A percentile compares a stretch with the other conserved stretches of the same genome.
phyloP scores from a whole-genome alignment of 2,888 invertebrate genomes.

The Tipula unca region DNA sequence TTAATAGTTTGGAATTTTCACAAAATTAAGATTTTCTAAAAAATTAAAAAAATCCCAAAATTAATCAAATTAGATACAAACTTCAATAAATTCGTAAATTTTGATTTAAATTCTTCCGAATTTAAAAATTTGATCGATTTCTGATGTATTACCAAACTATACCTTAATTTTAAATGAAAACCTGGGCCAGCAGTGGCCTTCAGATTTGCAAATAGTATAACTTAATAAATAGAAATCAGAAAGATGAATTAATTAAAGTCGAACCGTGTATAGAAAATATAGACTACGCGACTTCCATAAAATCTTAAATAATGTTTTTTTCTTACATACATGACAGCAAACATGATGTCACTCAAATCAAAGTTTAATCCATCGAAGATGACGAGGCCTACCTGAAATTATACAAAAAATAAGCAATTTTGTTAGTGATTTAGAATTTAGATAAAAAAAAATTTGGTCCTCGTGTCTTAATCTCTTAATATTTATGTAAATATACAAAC shows the following conservation, averaged over 20 bases:
- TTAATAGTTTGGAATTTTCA: too few relatives aligned
- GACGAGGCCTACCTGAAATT: not conserved
- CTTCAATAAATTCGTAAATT: too few relatives aligned
- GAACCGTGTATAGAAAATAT: not conserved
- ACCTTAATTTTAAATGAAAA: not conserved
- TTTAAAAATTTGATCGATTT: too few relatives aligned
- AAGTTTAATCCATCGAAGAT: not conserved
- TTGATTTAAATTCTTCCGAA: too few relatives aligned
- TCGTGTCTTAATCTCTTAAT: too few relatives aligned
- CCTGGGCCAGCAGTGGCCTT: not conserved
- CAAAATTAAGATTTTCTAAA: too few relatives aligned
- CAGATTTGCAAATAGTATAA: not conserved
- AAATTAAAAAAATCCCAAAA: too few relatives aligned
- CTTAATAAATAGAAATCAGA: not conserved
- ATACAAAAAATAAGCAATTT: not conserved
- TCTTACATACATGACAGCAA: not conserved
- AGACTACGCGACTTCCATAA: not conserved
- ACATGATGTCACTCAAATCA: not conserved
- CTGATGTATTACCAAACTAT: too few relatives aligned
- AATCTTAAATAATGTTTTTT: not conserved
- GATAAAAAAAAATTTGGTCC: not conserved
- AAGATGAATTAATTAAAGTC: not conserved
- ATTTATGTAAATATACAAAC: too few relatives aligned
- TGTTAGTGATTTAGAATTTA: not conserved
- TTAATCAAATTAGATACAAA: too few relatives aligned